Base-by-base conservation (phyloP, 2,888 invertebrate species). In the Aspidiotus destructor region DNA sequence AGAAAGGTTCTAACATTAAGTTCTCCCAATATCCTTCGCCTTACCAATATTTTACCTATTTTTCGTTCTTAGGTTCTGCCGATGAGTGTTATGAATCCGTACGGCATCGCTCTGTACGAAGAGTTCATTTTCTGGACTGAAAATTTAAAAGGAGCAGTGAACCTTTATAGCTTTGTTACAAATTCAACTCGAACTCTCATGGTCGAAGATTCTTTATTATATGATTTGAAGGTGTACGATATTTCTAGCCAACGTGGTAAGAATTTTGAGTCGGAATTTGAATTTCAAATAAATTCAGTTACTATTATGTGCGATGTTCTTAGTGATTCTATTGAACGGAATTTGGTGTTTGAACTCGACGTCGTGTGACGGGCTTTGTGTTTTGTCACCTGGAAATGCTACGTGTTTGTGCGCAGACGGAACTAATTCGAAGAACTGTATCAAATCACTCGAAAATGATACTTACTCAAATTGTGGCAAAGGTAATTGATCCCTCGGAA, bases 121-220 rank as follows among this genome's bases (percentile, higher is more conserved):
- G 83, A 83, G 54, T 80, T 80, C 65, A 78, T 90, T 53, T 83
- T 84, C 75, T 89, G 86, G 85, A 85, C 85, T 72, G 89, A 88
- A 78, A 84, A 84, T 76, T 81, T 81, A 72, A 81, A 84, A 74
- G 86, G 86, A 69, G 80, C 79, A 5, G 80, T 85, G 1, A 80
- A 81, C 73, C 77, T 79, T 10, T 79, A 82, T 62, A 78, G 80
- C 73, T 76, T 82, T 13, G 75, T 73, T 8, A 78, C 77, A 52
- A 77, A 76, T n/a, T 77, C 76, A 58, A 75, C 81, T 41, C 77
- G 78, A 68, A 76, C 80, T 53, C 76, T 87, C 72, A 81, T 80
- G 73, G 76, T 77, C 60, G 84, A 85, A 76, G 85, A 85, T 76
- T 82, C 85, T 57, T 84, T 84, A 69, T 79, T 86, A 28, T 83